phyloP scores from a whole-genome alignment of 2,888 invertebrate species.

The Euclidia mi region DNA sequence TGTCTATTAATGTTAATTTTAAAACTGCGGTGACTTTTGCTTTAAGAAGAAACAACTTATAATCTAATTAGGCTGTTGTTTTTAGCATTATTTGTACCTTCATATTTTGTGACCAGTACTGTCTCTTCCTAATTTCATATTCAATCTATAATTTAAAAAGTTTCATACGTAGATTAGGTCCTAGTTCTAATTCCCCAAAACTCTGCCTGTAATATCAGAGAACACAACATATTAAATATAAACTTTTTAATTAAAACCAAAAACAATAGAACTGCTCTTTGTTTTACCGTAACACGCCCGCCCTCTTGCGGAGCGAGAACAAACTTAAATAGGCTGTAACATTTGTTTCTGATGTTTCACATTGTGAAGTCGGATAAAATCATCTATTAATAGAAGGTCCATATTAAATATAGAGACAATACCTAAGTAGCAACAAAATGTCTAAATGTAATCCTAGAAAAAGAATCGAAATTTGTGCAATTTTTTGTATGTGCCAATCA shows the following conservation, averaged over 20 bases:
- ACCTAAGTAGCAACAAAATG: neutral
- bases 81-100: too few relatives aligned
- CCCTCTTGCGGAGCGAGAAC: slow-evolving; percentile 64
- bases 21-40: too few relatives aligned
- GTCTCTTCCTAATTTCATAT: too few relatives aligned
- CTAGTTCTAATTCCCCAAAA: slow-evolving; percentile 2
- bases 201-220: neutral
- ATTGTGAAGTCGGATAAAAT: slow-evolving; percentile 34
- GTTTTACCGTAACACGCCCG: slow-evolving; percentile 67
- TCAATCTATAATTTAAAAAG: too few relatives aligned
- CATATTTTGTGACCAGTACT: too few relatives aligned
- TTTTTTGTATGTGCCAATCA: slow-evolving; percentile 9
- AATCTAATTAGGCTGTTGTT: too few relatives aligned
- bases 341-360: slow-evolving; percentile 42
- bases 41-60: too few relatives aligned
- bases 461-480: slow-evolving; percentile 5
- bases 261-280: slow-evolving; percentile 46
- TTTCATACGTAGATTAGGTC: too few relatives aligned
- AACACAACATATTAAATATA: slow-evolving; percentile 18
- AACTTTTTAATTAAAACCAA: slow-evolving; percentile 20
- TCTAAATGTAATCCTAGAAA: slow-evolving; percentile 1
- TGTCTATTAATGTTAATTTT: too few relatives aligned
- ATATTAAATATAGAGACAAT: neutral
- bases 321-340: slow-evolving; percentile 57
- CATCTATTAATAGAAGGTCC: slow-evolving; percentile 14